Base-by-base conservation (phyloP, 2,113 vertebrate species). In the Corythaixoides concolor region DNA sequence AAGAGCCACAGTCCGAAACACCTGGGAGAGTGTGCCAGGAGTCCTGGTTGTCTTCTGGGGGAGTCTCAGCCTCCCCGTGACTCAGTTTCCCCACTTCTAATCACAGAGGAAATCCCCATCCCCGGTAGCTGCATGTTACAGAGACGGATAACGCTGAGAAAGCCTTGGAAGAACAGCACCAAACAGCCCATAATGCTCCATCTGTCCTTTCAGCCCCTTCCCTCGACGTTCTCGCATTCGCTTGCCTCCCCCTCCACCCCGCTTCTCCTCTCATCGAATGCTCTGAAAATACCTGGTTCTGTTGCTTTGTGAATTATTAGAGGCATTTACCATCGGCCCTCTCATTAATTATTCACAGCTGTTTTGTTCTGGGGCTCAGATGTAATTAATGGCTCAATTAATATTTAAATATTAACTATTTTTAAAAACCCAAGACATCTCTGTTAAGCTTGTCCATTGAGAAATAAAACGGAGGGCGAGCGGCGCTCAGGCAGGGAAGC, bases 371-470 rank as follows among this genome's bases (percentile, higher is more conserved):
- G 95, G 96, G 95, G 82, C 96, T 97, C 96, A 97, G 97, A 97
- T 97, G 97, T 98, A 98, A 98, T 97, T 98, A 98, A 97, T 97
- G 97, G 95, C 95, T 97, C 95, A 97, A 97, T 98, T 98, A 98
- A 97, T 98, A 97, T 98, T 98, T 97, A 98, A 98, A 97, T 97
- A 96, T 97, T 96, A 97, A 97, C 96, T 98, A 97, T 98, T 97
- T 97, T 97, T 96, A 94, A 97, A 97, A 97, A 96, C 96, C 96
- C 94, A 92, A 97, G 95, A 92, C 94, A 80, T 94, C 95, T 90
- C 91, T 74, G 88, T 95, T 95, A 90, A 88, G 90, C 79, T 86
- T 77, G 88, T 79, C 96, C 96, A 94, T 97, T 96, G 97, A 97
- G 94, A 95, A 95, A 95, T 93, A 85, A 93, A 79, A 84, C 0